These are phyloP conservation scores for Myotis yumanensis DNA, from an alignment of 2,113 vertebrate genomes.

Conservation along the genomic window DNA sequence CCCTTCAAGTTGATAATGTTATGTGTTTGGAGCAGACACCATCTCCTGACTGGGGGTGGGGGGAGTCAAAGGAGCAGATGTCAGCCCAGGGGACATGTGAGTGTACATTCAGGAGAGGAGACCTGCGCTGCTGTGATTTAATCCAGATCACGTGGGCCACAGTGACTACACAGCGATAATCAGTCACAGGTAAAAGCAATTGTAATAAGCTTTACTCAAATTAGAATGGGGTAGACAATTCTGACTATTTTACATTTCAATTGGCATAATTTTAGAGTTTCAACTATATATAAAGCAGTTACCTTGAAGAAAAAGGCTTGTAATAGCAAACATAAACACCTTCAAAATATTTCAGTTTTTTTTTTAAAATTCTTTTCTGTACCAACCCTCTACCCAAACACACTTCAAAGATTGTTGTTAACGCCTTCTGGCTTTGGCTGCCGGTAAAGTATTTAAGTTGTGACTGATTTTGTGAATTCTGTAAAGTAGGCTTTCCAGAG, in stretches of 20 bases:
- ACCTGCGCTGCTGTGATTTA: conserved; percentile 69
- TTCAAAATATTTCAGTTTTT: conserved; percentile 28
- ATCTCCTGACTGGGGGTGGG: conserved; percentile 70
- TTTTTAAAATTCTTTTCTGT: background rate
- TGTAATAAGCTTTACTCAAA: conserved; percentile 69
- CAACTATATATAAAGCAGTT: conserved; percentile 33
- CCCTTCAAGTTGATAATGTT: conserved; percentile 85
- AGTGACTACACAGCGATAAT: conserved; percentile 53
- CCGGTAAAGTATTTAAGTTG: background rate
- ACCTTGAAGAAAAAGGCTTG: conserved; percentile 11
- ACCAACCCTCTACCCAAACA: background rate
- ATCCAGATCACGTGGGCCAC: conserved; percentile 69
- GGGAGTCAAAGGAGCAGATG: conserved; percentile 79
- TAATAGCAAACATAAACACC: conserved; percentile 46
- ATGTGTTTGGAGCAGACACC: conserved; percentile 79
- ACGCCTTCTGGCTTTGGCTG: background rate
- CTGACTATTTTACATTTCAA: conserved; percentile 59
- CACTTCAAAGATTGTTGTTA: background rate
- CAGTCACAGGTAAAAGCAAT: conserved; percentile 63
- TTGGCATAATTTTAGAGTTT: conserved; percentile 57
- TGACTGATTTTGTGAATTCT: background rate
- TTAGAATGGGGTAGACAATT: conserved; percentile 64
- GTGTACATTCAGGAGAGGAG: conserved; percentile 77
- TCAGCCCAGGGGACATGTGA: conserved; percentile 72
- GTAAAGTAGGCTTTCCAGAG: conserved; percentile 30